Evolutionary conservation across 2,113 vertebrate genomes (phyloP).

Genomic region (Phyllostomus hastatus): DNA sequence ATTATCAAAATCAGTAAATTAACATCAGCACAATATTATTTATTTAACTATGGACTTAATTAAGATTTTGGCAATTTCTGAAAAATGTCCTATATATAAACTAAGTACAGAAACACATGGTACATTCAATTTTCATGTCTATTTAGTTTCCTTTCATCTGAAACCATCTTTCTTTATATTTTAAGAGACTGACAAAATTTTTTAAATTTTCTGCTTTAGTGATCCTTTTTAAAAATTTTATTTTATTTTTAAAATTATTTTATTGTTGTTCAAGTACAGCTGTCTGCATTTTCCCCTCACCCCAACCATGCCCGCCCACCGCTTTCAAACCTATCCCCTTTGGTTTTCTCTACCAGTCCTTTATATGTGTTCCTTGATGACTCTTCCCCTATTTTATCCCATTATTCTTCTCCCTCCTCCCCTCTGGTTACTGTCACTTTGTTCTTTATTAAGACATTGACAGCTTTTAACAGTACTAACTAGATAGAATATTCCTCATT

Average conservation of each 20-base stretch:
- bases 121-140: not conserved
- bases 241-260: too few relatives aligned
- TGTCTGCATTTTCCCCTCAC: too few relatives aligned
- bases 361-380: too few relatives aligned
- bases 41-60: not conserved
- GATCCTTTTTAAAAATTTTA: too few relatives aligned
- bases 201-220: too few relatives aligned
- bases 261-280: too few relatives aligned
- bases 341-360: too few relatives aligned
- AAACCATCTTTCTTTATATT: slow-evolving; percentile 8
- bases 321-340: too few relatives aligned
- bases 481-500: not conserved
- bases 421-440: too few relatives aligned
- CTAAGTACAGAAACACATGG: not conserved
- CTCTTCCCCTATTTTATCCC: too few relatives aligned
- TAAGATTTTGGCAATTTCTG: not conserved
- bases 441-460: not conserved
- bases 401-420: too few relatives aligned
- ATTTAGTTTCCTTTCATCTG: not conserved
- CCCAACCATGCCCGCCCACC: too few relatives aligned
- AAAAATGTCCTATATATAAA: not conserved
- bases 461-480: not conserved
- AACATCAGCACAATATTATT: not conserved
- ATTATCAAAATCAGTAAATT: not conserved
- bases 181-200: not conserved